Conservation (phyloP, 1,140 invertebrate species). For the Drosophila takahashii region DNA sequence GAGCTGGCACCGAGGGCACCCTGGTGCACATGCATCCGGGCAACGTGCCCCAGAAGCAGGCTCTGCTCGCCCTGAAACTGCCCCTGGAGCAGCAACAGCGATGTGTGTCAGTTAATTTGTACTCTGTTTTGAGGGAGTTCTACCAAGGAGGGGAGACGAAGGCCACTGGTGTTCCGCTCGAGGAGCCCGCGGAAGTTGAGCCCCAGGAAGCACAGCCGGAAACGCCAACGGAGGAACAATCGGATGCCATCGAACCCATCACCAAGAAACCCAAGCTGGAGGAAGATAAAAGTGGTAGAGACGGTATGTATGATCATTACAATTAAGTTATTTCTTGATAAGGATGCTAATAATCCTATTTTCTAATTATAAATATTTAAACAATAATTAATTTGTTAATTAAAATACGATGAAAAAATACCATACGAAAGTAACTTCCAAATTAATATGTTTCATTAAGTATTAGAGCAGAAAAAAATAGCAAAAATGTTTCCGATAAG, state of each 20-base stretch:
- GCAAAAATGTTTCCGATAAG: too few relatives aligned
- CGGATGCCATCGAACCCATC: conserved; percentile 53
- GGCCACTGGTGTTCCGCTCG: background rate
- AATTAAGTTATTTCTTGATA: too few relatives aligned
- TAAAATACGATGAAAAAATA: too few relatives aligned
- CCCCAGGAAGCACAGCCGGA: conserved; percentile 9
- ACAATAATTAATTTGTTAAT: too few relatives aligned
- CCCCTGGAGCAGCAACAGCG: conserved; percentile 87
- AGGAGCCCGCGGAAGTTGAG: background rate
- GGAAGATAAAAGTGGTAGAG: conserved; percentile 29
- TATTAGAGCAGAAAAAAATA: too few relatives aligned
- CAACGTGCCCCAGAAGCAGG: conserved; percentile 91
- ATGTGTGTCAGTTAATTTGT: conserved; percentile 90
- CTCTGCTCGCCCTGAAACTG: conserved; percentile 92
- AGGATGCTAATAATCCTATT: too few relatives aligned
- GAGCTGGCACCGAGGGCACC: conserved; percentile 87
- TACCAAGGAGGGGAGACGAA: conserved; percentile 82
- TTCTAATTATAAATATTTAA: too few relatives aligned
- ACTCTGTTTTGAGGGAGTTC: conserved; percentile 89
- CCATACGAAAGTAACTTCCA: too few relatives aligned
- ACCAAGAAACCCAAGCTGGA: conserved; percentile 82
- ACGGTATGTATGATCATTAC: background rate
- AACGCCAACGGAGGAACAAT: conserved; percentile 54
- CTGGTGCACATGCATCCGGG: conserved; percentile 92
- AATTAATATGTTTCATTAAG: too few relatives aligned